phyloP scores from a whole-genome alignment of 64 coral and sea anemone species.

The Acropora tenuis region DNA sequence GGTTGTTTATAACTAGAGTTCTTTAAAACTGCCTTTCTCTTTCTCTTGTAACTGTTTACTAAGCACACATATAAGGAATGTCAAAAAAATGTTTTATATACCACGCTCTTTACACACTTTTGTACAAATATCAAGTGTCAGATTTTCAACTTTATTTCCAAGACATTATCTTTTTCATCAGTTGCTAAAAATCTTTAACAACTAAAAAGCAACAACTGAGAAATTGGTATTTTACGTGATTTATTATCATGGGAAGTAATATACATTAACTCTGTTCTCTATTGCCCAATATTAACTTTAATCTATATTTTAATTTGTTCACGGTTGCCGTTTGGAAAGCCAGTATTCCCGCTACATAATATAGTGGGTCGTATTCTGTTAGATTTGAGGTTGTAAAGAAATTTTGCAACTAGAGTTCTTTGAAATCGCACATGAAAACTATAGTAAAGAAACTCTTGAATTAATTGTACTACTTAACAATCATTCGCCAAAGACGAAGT shows the following conservation, averaged over 20 bases:
- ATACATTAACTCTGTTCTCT: not conserved
- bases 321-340: constrained; percentile 21
- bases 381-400: not conserved
- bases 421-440: constrained; percentile 23
- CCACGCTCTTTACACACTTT: not conserved
- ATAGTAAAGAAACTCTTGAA: not conserved
- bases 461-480: no score
- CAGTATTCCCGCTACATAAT: constrained; percentile 7
- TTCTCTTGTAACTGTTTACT: not conserved
- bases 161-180: not conserved
- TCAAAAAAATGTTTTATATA: not conserved
- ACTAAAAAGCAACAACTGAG: no score
- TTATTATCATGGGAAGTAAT: not conserved
- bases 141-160: not conserved
- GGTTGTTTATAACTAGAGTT: constrained; percentile 17
- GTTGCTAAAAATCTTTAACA: not conserved
- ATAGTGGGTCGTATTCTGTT: constrained; percentile 20
- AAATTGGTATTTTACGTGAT: not conserved
- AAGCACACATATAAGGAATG: not conserved
- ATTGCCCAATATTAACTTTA: constrained; percentile 11
- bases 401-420: not conserved
- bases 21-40: not conserved
- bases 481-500: no score
- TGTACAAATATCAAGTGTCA: not conserved
- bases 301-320: constrained; percentile 16